Conservation (phyloP, 1,140 invertebrate genomes). For the Araneus ventricosus region DNA sequence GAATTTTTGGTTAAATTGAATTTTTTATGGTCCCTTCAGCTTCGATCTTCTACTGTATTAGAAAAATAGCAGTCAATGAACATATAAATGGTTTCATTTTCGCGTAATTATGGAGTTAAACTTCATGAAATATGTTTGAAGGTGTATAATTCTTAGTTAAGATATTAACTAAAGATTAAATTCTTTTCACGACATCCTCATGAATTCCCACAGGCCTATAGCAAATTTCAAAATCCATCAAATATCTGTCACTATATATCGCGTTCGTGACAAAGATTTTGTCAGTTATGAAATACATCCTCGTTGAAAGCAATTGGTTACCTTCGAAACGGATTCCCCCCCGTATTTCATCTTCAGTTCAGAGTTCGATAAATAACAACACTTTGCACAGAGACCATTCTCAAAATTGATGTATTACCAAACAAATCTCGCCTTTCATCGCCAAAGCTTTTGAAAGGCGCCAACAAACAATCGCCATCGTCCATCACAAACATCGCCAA, state of each 20-base stretch:
- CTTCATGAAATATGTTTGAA: too few relatives aligned
- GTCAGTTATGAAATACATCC: constrained; percentile 39
- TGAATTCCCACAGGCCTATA: not conserved
- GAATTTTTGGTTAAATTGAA: too few relatives aligned
- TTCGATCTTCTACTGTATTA: too few relatives aligned
- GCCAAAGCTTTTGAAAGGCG: constrained; percentile 38
- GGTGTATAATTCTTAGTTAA: too few relatives aligned
- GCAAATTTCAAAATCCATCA: not conserved
- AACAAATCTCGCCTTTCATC: constrained; percentile 68
- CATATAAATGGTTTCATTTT: too few relatives aligned
- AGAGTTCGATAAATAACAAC: constrained; percentile 37
- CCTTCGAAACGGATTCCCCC: not conserved
- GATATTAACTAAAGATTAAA: too few relatives aligned
- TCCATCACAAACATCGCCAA: constrained; percentile 70
- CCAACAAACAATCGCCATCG: constrained; percentile 69
- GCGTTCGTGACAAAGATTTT: constrained; percentile 32
- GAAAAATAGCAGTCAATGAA: too few relatives aligned
- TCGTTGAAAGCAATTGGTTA: constrained; percentile 18
- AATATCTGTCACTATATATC: not conserved
- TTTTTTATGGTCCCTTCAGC: too few relatives aligned
- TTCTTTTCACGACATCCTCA: not conserved
- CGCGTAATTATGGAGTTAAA: too few relatives aligned
- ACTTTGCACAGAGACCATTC: not conserved
- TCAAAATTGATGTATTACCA: constrained; percentile 55
- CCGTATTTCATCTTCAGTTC: constrained; percentile 24